Conservation (phyloP, 2,888 invertebrate genomes). For the Autographa pulchrina region DNA sequence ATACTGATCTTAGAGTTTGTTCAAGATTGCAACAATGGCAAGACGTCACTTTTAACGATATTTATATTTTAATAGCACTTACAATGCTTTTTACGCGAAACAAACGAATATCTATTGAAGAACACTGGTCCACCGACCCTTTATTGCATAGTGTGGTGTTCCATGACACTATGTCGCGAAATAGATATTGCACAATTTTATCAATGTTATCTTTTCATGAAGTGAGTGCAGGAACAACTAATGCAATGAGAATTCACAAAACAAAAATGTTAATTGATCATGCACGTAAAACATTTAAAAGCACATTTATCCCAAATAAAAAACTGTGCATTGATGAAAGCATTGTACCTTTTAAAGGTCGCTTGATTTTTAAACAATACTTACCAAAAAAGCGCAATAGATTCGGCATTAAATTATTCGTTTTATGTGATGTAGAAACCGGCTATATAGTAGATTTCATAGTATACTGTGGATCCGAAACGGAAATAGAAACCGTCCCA, state of each 20-base stretch:
- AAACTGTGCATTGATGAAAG: conserved; percentile 52
- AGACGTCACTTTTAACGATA: conserved; percentile 29
- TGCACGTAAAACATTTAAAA: conserved; percentile 40
- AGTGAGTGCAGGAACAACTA: conserved; percentile 18
- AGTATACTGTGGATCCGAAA: conserved; percentile 46
- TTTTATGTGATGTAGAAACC: conserved; percentile 47
- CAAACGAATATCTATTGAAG: conserved; percentile 39
- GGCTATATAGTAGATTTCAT: conserved; percentile 49
- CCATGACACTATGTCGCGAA: conserved; percentile 13
- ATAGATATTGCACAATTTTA: conserved; percentile 29
- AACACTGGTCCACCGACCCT: conserved; percentile 48
- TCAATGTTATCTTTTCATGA: conserved; percentile 28
- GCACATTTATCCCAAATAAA: conserved; percentile 29
- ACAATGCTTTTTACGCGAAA: conserved; percentile 42
- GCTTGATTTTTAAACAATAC: conserved; percentile 46
- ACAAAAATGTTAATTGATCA: conserved; percentile 31
- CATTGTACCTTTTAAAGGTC: conserved; percentile 52
- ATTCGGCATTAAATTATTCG: conserved; percentile 44
- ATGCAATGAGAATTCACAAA: conserved; percentile 33
- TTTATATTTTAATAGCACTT: conserved; percentile 37
- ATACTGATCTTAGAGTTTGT: conserved; percentile 28
- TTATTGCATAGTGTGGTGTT: conserved; percentile 24
- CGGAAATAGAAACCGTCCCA: conserved; percentile 28
- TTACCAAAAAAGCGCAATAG: conserved; percentile 46
- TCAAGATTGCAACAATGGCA: conserved; percentile 31